phyloP scores from a whole-genome alignment of 2,797 vertebrate genomes.

The Oreortyx pictus region DNA sequence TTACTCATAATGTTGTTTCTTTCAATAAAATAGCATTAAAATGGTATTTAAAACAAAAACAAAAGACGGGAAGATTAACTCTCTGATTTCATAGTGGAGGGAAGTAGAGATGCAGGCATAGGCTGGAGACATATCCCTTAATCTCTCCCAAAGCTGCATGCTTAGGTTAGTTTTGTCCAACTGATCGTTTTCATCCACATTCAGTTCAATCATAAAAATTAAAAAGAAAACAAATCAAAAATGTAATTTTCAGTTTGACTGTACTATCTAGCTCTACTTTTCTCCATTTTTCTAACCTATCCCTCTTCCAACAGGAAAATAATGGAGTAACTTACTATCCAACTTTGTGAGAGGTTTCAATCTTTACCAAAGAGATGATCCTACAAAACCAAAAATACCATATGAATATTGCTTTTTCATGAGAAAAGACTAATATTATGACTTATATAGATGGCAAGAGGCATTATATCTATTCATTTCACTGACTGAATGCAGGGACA shows the following conservation, averaged over 20 bases:
- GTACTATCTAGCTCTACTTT: neutral
- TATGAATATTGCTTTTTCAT: neutral
- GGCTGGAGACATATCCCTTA: neutral
- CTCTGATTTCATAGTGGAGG: neutral
- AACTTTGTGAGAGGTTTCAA: neutral
- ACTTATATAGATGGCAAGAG: constrained; percentile 9
- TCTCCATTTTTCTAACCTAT: neutral
- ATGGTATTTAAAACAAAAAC: neutral
- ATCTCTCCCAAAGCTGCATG: accelerated
- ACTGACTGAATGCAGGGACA: constrained; percentile 1
- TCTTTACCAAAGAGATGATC: neutral
- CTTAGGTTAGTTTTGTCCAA: neutral
- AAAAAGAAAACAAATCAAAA: neutral
- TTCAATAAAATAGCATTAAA: neutral
- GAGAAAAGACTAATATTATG: constrained; percentile 39
- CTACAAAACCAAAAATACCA: neutral
- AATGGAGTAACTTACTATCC: neutral
- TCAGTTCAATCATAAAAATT: neutral
- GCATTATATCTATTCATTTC: constrained; percentile 51
- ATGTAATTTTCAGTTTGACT: neutral
- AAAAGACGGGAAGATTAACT: neutral
- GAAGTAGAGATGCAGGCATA: neutral
- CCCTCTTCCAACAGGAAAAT: neutral
- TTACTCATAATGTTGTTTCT: neutral
- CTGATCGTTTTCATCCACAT: neutral